Percentiles rank a stretch among this genome's conserved stretches.
Evolutionary conservation across 2,113 vertebrate genomes (phyloP).

Genomic region (Tautogolabrus adspersus): DNA sequence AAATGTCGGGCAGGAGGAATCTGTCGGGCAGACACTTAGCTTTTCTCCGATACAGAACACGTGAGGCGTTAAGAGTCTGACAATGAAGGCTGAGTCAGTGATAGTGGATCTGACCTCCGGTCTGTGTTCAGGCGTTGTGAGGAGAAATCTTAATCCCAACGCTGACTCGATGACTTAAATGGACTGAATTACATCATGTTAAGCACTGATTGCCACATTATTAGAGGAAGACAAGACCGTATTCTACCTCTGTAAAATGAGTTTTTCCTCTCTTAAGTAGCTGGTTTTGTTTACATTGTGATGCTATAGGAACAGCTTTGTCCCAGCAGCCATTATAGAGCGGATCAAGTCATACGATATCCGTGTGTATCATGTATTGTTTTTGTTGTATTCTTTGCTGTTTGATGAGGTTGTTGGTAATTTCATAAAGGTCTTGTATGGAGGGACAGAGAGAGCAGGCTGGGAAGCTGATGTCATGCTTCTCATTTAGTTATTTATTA

Average conservation of each 20-base stretch:
- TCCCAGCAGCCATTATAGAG: too few relatives aligned
- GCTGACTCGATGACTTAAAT: conserved; percentile 21
- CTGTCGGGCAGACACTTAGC: conserved; percentile 10
- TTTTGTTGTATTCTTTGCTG: too few relatives aligned
- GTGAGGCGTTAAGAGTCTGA: conserved; percentile 20
- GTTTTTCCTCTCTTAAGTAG: not conserved
- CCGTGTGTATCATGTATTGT: too few relatives aligned
- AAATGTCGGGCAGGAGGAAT: conserved; percentile 20
- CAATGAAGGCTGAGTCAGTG: conserved; percentile 17
- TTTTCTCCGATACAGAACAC: conserved; percentile 22
- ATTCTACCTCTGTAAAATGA: not conserved
- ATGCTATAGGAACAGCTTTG: too few relatives aligned
- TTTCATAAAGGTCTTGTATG: too few relatives aligned
- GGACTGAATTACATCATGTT: conserved; percentile 26
- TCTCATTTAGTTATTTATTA: too few relatives aligned
- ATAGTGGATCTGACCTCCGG: conserved; percentile 15
- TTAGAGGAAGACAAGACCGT: conserved; percentile 40
- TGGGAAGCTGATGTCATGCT: too few relatives aligned
- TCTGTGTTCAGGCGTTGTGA: conserved; percentile 27
- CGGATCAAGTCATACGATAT: too few relatives aligned
- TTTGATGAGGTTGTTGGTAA: too few relatives aligned
- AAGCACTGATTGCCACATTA: conserved; percentile 41
- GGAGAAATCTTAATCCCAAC: conserved; percentile 39
- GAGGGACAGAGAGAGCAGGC: too few relatives aligned
- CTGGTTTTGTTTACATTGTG: conserved; percentile 32